Conservation (phyloP, 2,113 vertebrate genomes). For the Corvus cornix region DNA sequence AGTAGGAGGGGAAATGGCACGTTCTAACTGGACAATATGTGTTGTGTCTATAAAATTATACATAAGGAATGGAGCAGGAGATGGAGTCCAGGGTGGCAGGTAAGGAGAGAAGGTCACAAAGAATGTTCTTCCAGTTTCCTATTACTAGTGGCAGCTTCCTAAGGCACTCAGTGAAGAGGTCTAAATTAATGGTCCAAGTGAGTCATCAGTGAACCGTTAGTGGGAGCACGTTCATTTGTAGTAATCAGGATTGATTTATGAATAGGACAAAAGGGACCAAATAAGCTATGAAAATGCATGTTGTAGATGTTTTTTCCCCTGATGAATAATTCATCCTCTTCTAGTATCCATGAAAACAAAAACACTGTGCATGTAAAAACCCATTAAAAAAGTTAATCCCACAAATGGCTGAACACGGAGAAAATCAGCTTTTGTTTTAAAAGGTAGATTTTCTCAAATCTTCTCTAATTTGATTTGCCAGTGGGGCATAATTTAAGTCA, state of each 20-base stretch:
- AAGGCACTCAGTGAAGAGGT: neutral
- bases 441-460: slow-evolving; percentile 63
- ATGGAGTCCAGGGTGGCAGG: neutral
- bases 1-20: neutral
- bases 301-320: neutral
- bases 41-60: neutral
- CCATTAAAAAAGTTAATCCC: slow-evolving; percentile 67
- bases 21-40: neutral
- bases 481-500: slow-evolving; percentile 62
- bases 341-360: slow-evolving; percentile 53
- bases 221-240: slow-evolving; percentile 6
- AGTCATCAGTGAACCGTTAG: neutral
- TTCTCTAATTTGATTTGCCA: slow-evolving; percentile 61
- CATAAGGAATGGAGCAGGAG: neutral
- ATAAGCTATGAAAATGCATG: slow-evolving; percentile 35
- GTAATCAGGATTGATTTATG: slow-evolving; percentile 27
- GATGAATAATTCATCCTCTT: slow-evolving; percentile 55
- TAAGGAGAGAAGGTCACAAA: neutral
- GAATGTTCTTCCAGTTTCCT: neutral
- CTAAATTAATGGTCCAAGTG: slow-evolving; percentile 11
- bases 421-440: slow-evolving; percentile 61
- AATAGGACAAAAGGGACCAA: slow-evolving; percentile 37
- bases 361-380: slow-evolving; percentile 38
- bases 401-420: slow-evolving; percentile 48
- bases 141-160: neutral